Evolutionary conservation across 1,140 invertebrate species (phyloP).

Genomic region (Zaprionus taronus): DNA sequence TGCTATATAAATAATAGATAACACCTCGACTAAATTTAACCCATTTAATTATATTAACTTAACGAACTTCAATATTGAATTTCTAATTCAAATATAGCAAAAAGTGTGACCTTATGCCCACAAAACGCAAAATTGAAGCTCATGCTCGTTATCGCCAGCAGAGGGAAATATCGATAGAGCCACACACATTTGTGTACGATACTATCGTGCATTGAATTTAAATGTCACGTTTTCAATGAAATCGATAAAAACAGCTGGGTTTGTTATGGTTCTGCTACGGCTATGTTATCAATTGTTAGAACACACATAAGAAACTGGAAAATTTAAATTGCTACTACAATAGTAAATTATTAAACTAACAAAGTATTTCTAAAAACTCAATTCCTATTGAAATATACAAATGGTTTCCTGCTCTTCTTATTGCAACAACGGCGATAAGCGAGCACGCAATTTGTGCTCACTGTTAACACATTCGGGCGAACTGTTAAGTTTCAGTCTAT

Average conservation of each 20-base stretch:
- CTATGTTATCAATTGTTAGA: background rate
- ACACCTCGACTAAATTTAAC: background rate
- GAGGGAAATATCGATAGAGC: background rate
- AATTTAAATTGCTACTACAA: background rate
- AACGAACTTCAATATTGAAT: background rate
- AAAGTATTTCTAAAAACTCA: background rate
- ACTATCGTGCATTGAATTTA: background rate
- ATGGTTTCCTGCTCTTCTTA: background rate
- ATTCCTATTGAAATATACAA: background rate
- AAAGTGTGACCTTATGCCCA: conserved; percentile 8
- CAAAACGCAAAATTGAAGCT: background rate
- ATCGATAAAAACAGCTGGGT: conserved; percentile 18
- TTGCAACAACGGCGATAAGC: background rate
- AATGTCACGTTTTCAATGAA: background rate
- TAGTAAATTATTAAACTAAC: background rate
- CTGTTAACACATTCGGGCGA: conserved; percentile 15
- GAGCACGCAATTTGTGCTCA: conserved; percentile 4
- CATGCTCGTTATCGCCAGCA: background rate
- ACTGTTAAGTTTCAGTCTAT: conserved; percentile 37
- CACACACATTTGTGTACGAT: background rate
- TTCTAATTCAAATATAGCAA: background rate
- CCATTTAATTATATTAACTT: background rate
- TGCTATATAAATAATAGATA: background rate
- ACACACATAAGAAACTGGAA: background rate
- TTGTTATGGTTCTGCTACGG: conserved; percentile 3